Evolutionary conservation across 2,797 vertebrate species (phyloP), one percentile per base, ranked within the genome.

Genomic region (Manis crassicaudata): DNA sequence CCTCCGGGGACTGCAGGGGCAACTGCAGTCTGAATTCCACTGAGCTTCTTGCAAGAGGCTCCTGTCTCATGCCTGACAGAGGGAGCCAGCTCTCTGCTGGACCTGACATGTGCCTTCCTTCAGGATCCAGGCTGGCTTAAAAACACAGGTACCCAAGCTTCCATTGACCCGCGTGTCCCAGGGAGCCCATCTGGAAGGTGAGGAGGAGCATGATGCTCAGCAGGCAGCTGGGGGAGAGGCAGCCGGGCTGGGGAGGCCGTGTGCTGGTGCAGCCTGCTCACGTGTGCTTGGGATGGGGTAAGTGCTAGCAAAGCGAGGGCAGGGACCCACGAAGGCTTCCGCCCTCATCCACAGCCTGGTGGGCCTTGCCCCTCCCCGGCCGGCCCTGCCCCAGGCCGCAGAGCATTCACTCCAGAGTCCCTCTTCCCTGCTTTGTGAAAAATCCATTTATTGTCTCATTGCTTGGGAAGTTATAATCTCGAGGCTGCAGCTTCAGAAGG

Each of bases 391-490:
- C 46, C 46, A 35, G 29, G 43, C 90, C 17, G 1, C 46, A 9
- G 46, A 46, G 46, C 46, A 60, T 77, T 76, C 63, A 58, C 65
- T 80, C 96, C 73, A 90, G 97, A 72, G 80, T 95, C 84, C 50
- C 95, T 91, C 88, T 77, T 79, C 40, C 62, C 79, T 90, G 67
- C 97, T 97, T 80, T 94, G 65, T 58, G 77, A 50, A 94, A 96
- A 96, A 95, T 63, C 96, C 95, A 92, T 92, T 92, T 79, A 97
- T 73, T 91, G 97, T 96, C 97, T 97, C 97, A 90, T 93, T 96
- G 96, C 98, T 98, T 89, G 96, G 97, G 97, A 98, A 98, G 98
- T 98, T 98, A 97, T 98, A 97, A 96, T 98, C 98, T 97, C 97
- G 76, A 96, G 97, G 97, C 98, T 97, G 98, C 98, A 90, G 97